Evolutionary conservation across 1,140 invertebrate species (phyloP), one percentile per base, ranked within the genome.

Genomic region (Drosophila ironensis): DNA sequence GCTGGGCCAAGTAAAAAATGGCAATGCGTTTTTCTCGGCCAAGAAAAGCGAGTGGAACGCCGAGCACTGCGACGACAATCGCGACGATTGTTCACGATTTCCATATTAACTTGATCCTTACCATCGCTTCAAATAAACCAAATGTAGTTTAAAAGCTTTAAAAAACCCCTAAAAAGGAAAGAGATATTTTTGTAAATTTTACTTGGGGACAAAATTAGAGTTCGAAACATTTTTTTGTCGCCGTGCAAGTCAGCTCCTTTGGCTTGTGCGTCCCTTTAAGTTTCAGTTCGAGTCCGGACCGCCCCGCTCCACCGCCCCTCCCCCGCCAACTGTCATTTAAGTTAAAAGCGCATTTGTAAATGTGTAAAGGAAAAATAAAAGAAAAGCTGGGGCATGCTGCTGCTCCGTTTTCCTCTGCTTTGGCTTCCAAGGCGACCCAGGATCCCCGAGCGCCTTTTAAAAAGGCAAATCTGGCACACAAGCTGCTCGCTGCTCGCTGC

Each of bases 341-440:
- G 78, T 81, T 81, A 77, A 81, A 84, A 77, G 77, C 72, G 78
- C 78, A 84, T 84, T 81, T 84, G 78, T 77, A 84, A 84, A 71
- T 50, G 72, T 30, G 47, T 22, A 22, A 12, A 12, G 45, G 40
- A 9, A 17, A 14, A 14, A 16, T 37, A 16, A 11, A 25, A 17
- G 4, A 6, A 24, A 2, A 30, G 16, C 4, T 11, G 40, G 16
- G 33, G 14, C n/a, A n/a, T n/a, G n/a, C n/a, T n/a, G n/a, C n/a
- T n/a, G n/a, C n/a, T n/a, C n/a, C n/a, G n/a, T 2, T 17, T 17
- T 8, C 2, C 2, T 3, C 6, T 6, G 5, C 6, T 38, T 17
- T 1, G 33, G n/a, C n/a, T n/a, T n/a, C n/a, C n/a, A n/a, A n/a
- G n/a, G n/a, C n/a, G n/a, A n/a, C n/a, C 11, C 12, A 38, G 35